Base-by-base conservation (phyloP, 2,888 invertebrate genomes). In the Sinotaia quadrata region DNA sequence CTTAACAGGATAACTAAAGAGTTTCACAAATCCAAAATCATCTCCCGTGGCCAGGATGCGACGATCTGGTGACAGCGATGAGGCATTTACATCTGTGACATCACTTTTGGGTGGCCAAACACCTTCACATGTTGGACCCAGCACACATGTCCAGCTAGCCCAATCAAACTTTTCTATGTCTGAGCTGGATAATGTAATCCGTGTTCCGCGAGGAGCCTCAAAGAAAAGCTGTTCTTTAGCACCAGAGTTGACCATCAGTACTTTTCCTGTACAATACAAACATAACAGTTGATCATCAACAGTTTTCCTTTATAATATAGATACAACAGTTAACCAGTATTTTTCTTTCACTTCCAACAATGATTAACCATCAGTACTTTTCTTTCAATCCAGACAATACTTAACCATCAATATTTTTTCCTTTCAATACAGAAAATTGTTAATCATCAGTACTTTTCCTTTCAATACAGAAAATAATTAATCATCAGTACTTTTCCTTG, bases 41-140 rank as follows among this genome's bases (percentile, higher is more conserved):
- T 89, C 89, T 4, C 81, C 89, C 33, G 88, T 88, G 8, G 88
- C 89, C 47, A 89, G 77, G 15, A 89, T 72, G 60, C 79, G 78
- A 57, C 79, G 80, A 70, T 85, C 85, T 56, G 75, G 75, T 4
- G 86, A 81, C 31, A 87, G 78, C 71, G 84, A 82, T 7, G 87
- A 74, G 15, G 87, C 87, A 75, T 89, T 89, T 24, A 89, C 85
- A 73, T 89, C 89, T 4, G 89, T 89, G 47, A 89, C 82, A 77
- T 89, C 89, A 80, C 85, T 84, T 59, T 84, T 84, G n/a, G 88
- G 86, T 34, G 88, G 88, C 89, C 89, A 89, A 37, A 89, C 82
- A 15, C 89, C 89, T 70, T 86, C 87, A 71, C 86, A 85, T 0
- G 85, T 83, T 7, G 72, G 73, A n/a, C 89, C 89, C 15, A 89